Evolutionary conservation across 1,140 invertebrate species (phyloP).

Genomic region (Drosophila pandora): DNA sequence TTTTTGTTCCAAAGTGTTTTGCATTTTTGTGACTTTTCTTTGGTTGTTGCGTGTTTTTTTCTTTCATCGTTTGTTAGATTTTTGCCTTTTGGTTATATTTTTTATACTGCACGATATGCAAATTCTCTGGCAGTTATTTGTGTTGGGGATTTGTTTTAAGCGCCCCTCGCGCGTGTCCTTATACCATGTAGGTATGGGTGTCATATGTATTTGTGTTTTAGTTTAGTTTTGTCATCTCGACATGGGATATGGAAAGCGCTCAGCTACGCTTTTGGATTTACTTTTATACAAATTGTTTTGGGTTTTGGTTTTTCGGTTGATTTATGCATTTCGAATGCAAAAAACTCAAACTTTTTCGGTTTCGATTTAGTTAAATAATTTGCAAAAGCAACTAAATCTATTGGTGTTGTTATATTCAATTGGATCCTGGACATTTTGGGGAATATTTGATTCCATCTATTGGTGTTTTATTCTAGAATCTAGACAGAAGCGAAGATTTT

Average conservation of each 20-base stretch:
- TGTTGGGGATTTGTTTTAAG: constrained; percentile 74
- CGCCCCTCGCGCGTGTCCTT: constrained; percentile 35
- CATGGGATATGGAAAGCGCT: constrained; percentile 42
- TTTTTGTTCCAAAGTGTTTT: constrained; percentile 75
- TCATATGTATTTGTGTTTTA: constrained; percentile 75
- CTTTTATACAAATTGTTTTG: constrained; percentile 47
- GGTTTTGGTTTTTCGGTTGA: constrained; percentile 22
- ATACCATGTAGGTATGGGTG: constrained; percentile 38
- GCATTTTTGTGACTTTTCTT: constrained; percentile 72
- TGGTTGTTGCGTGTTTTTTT: constrained; percentile 5
- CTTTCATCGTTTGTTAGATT: constrained; percentile 15
- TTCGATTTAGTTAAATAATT: constrained; percentile 26
- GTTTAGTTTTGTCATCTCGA: constrained; percentile 73
- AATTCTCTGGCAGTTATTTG: constrained; percentile 75
- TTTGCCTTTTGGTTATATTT: constrained; percentile 58
- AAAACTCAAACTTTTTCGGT: not conserved
- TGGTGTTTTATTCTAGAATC: too few relatives aligned
- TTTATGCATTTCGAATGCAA: constrained; percentile 35
- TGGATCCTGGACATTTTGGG: not conserved
- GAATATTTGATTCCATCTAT: not conserved
- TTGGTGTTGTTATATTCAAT: constrained; percentile 5
- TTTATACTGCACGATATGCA: constrained; percentile 68
- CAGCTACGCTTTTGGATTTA: constrained; percentile 28
- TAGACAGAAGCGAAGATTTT: not conserved
- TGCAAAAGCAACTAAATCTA: constrained; percentile 28